Base-by-base conservation (phyloP, 2,113 vertebrate species). In the Ifrita kowaldi region DNA sequence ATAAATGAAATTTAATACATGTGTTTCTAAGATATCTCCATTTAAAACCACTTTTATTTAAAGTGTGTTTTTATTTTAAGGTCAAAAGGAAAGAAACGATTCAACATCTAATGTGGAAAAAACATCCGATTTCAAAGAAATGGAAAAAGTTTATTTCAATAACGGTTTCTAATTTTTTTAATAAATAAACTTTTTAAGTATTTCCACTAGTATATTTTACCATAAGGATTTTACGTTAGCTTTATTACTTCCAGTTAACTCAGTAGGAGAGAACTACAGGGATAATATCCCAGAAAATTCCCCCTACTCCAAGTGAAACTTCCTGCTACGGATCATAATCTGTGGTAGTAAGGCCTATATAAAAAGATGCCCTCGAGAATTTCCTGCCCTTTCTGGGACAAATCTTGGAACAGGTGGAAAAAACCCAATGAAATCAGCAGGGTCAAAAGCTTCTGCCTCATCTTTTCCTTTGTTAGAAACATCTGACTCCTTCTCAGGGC, bases 371-470 rank as follows among this genome's bases (percentile, higher is more conserved):
- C 32, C 10, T 65, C 28, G 26, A 46, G 15, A 82, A 57, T 57
- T 87, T 81, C 32, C 50, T 62, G 56, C 27, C 41, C 6, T 68
- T 90, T 68, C 41, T 71, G 19, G 1, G 10, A 55, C 7, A 71
- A 86, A 53, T 74, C 23, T 37, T 65, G 32, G 15, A 77, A 6
- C 3, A 67, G 9, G 16, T 68, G 19, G 2, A 32, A 65, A 71
- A 71, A 24, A 7, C 0, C 0, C 46, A 19, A 6, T 41, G 14
- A 42, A 59, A n/a, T 9, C 32, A 56, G 9, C 11, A 46, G 17
- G 6, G 6, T 70, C 18, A 89, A 81, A 70, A 91, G 21, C 9
- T 49, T 44, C 8, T 9, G 2, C 56, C 22, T 74, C 39, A 65
- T n/a, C 35, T 57, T 73, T 85, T 56, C 49, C 16, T 68, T 68